These are phyloP conservation scores for Eristalis tenax DNA, from an alignment of 2,888 invertebrate genomes.

Conservation along the genomic window DNA sequence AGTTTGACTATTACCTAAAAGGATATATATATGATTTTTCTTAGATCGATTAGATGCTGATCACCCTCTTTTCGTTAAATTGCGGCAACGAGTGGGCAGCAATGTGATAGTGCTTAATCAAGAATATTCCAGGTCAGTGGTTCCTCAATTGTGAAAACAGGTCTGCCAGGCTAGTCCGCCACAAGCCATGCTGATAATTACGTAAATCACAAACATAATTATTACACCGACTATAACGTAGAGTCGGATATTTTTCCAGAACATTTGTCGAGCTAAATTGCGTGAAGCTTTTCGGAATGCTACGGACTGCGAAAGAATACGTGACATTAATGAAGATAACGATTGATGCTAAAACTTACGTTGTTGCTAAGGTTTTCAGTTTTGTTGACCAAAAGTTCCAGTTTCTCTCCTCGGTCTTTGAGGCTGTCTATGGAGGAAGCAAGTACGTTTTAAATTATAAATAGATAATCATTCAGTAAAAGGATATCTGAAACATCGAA, in stretches of 20 bases:
- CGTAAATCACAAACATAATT: slow-evolving; percentile 88
- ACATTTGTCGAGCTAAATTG: slow-evolving; percentile 92
- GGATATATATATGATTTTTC: slow-evolving; percentile 23
- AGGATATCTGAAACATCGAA: too few species aligned
- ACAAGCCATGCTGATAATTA: slow-evolving; percentile 93
- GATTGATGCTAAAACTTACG: slow-evolving; percentile 84
- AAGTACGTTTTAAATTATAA: not conserved
- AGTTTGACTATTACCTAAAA: slow-evolving; percentile 41
- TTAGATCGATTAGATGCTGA: slow-evolving; percentile 29
- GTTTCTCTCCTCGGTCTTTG: slow-evolving; percentile 93
- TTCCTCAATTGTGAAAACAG: slow-evolving; percentile 82
- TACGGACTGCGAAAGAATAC: slow-evolving; percentile 87
- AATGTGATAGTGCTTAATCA: slow-evolving; percentile 2
- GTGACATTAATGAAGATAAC: not conserved
- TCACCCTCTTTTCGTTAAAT: not conserved
- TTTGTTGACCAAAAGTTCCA: slow-evolving; percentile 95
- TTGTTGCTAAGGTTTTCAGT: slow-evolving; percentile 93
- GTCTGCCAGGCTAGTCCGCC: slow-evolving; percentile 91
- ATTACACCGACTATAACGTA: slow-evolving; percentile 87
- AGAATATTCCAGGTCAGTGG: slow-evolving; percentile 6
- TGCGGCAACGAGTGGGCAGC: slow-evolving; percentile 1
- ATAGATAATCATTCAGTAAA: too few species aligned
- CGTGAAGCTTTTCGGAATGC: slow-evolving; percentile 93
- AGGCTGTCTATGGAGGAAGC: slow-evolving; percentile 87
- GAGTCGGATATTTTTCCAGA: slow-evolving; percentile 96